phyloP scores from a whole-genome alignment of 2,113 vertebrate species.

The Glaucomys volans region DNA sequence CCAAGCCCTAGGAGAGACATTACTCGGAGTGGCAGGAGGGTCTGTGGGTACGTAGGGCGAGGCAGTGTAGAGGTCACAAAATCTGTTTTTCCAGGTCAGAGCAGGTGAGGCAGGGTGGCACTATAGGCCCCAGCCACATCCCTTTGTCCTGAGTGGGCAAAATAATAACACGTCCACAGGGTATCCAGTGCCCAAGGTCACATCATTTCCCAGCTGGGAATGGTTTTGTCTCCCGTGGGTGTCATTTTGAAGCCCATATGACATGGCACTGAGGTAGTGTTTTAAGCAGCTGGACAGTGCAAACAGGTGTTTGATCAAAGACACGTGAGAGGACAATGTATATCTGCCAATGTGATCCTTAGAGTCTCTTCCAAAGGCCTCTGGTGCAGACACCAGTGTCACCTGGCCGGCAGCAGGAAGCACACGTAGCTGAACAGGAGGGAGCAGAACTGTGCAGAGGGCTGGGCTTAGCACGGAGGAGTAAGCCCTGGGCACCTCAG shows the following conservation, averaged over 20 bases:
- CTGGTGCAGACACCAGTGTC: background rate
- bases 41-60: background rate
- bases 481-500: background rate
- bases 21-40: background rate
- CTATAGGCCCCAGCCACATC: background rate
- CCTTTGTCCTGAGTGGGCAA: background rate
- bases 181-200: background rate
- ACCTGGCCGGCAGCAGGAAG: background rate
- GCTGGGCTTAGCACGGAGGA: background rate
- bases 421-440: background rate
- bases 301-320: background rate
- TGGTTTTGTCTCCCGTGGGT: background rate
- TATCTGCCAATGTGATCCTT: background rate
- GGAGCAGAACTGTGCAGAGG: background rate
- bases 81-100: background rate
- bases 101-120: background rate
- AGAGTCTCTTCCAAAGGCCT: background rate
- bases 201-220: background rate
- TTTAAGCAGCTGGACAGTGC: background rate
- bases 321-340: fast-evolving
- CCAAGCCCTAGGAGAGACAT: background rate
- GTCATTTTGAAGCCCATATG: background rate
- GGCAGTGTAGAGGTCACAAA: background rate
- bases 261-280: background rate
- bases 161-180: background rate